These are phyloP conservation scores for Sphaerodactylus townsendi DNA, from an alignment of 2,113 vertebrate genomes.

Conservation along the genomic window DNA sequence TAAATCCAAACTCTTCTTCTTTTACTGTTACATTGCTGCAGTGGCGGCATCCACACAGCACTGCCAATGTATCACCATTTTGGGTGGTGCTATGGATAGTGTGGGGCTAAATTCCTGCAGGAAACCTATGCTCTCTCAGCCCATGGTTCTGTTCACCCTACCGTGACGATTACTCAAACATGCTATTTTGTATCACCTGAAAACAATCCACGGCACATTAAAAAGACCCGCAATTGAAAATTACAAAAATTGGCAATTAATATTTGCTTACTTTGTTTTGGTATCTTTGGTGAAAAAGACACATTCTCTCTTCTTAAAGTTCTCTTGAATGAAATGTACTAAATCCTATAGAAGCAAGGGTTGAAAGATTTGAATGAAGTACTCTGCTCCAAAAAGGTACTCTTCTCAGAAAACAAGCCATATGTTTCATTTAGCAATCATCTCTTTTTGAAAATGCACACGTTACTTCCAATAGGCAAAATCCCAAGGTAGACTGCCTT, in stretches of 20 bases:
- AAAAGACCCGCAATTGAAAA: not conserved
- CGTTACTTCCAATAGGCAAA: not conserved
- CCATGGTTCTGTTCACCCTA: not conserved
- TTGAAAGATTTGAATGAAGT: not conserved
- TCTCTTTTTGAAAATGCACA: not conserved
- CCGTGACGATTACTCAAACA: not conserved
- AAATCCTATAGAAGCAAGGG: constrained; percentile 71
- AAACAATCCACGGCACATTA: not conserved
- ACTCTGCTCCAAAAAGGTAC: not conserved
- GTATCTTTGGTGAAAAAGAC: constrained; percentile 79
- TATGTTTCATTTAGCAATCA: not conserved
- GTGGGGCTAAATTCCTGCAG: too few relatives aligned
- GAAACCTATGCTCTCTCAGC: too few relatives aligned
- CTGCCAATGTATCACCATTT: too few relatives aligned
- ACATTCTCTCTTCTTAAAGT: constrained; percentile 82
- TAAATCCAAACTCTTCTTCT: too few relatives aligned
- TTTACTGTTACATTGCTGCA: too few relatives aligned
- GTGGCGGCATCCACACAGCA: too few relatives aligned
- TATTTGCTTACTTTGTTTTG: constrained; percentile 74
- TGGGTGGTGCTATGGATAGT: too few relatives aligned
- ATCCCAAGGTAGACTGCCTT: not conserved
- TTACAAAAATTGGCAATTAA: not conserved
- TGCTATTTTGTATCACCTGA: not conserved
- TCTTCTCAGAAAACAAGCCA: not conserved
- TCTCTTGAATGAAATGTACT: constrained; percentile 77